Evolutionary conservation across 2,888 invertebrate genomes (phyloP).

Genomic region (Oxyteleia sp.): DNA sequence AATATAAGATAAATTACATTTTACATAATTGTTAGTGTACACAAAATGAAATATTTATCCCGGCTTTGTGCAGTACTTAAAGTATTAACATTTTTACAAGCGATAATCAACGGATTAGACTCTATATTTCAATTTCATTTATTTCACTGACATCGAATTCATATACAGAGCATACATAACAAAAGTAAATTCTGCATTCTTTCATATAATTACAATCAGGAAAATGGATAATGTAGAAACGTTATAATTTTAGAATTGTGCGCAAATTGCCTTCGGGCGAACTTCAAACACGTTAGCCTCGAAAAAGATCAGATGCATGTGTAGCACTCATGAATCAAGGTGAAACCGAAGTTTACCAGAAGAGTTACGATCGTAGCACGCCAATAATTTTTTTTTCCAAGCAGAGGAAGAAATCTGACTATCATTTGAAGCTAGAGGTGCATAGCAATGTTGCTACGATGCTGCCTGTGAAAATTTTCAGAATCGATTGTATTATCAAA

Average conservation of each 20-base stretch:
- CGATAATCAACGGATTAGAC: too few species aligned
- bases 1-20: too few species aligned
- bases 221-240: slow-evolving; percentile 47
- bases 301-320: slow-evolving; percentile 59
- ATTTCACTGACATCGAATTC: slow-evolving; percentile 23
- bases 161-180: slow-evolving; percentile 23
- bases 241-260: slow-evolving; percentile 51
- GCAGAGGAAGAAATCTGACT: slow-evolving; percentile 27
- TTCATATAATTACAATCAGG: slow-evolving; percentile 47
- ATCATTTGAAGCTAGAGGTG: not conserved
- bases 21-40: too few species aligned
- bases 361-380: slow-evolving; percentile 39
- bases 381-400: slow-evolving; percentile 47
- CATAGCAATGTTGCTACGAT: not conserved
- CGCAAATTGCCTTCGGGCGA: slow-evolving; percentile 49
- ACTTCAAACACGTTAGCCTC: slow-evolving; percentile 63
- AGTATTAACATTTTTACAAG: too few species aligned
- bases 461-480: not conserved
- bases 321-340: slow-evolving; percentile 62
- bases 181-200: slow-evolving; percentile 28
- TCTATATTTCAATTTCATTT: too few species aligned
- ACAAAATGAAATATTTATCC: too few species aligned
- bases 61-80: too few species aligned
- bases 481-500: not conserved
- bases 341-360: slow-evolving; percentile 51